These are phyloP conservation scores for Bilobella aurantiaca DNA, from an alignment of 1,140 invertebrate species.

Conservation along the genomic window DNA sequence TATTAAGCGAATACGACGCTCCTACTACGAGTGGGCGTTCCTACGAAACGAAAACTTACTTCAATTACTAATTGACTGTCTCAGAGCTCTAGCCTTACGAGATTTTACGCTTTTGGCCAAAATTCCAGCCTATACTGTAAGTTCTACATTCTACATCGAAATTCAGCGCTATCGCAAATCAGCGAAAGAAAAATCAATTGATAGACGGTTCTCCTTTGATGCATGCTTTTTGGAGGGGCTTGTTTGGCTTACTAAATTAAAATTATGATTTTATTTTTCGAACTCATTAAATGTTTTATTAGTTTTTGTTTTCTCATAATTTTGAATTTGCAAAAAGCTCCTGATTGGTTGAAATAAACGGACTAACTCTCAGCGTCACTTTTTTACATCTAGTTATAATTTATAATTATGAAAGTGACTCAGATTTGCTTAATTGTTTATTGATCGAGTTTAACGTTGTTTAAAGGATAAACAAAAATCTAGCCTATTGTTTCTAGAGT, in stretches of 20 bases:
- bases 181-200: too few species aligned
- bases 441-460: too few species aligned
- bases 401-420: too few species aligned
- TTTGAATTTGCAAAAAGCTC: neutral
- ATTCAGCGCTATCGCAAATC: neutral
- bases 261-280: too few species aligned
- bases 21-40: conserved; percentile 33
- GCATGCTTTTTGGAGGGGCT: too few species aligned
- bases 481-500: too few species aligned
- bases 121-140: conserved; percentile 11
- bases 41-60: conserved; percentile 25
- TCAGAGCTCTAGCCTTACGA: conserved; percentile 23
- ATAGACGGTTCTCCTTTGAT: too few species aligned
- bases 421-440: too few species aligned
- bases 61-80: conserved; percentile 20
- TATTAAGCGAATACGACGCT: conserved; percentile 4
- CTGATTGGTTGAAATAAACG: too few species aligned
- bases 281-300: neutral
- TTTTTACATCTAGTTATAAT: neutral
- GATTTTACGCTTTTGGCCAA: conserved; percentile 15
- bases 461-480: too few species aligned
- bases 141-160: neutral
- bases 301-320: neutral
- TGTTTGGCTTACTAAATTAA: too few species aligned
- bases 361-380: too few species aligned